phyloP scores from a whole-genome alignment of 2,888 invertebrate species.

The Tetranychus piercei region DNA sequence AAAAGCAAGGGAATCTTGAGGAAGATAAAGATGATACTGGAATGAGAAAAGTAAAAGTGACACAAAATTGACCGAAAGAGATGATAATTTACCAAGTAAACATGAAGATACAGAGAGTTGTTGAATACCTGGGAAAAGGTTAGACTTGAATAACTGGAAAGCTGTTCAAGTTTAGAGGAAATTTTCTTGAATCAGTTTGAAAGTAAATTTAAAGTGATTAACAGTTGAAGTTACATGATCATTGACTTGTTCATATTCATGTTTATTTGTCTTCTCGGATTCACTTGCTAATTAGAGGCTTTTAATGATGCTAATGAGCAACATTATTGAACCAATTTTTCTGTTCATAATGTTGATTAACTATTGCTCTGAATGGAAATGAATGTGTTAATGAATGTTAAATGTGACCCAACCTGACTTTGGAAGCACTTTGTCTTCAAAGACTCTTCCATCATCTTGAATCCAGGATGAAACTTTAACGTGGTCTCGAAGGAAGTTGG shows the following conservation, averaged over 20 bases:
- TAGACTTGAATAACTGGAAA: too few species aligned
- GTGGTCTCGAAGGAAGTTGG: slow-evolving; percentile 25
- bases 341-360: neutral
- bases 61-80: neutral
- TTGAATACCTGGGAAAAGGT: too few species aligned
- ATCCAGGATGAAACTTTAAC: slow-evolving; percentile 23
- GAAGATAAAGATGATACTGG: neutral
- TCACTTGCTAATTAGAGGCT: neutral
- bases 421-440: neutral
- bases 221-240: too few species aligned
- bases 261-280: neutral
- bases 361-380: neutral
- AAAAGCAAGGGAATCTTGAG: neutral
- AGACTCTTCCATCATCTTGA: slow-evolving; percentile 2
- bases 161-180: too few species aligned
- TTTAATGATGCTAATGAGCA: neutral
- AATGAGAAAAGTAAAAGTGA: neutral
- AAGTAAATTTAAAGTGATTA: too few species aligned
- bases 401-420: neutral
- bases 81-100: neutral
- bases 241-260: neutral
- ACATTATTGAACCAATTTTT: neutral
- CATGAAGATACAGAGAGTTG: neutral
- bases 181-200: too few species aligned
- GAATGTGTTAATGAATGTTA: neutral